Conservation (phyloP, 2,797 vertebrate species). For the Basileuterus tristriatus region DNA sequence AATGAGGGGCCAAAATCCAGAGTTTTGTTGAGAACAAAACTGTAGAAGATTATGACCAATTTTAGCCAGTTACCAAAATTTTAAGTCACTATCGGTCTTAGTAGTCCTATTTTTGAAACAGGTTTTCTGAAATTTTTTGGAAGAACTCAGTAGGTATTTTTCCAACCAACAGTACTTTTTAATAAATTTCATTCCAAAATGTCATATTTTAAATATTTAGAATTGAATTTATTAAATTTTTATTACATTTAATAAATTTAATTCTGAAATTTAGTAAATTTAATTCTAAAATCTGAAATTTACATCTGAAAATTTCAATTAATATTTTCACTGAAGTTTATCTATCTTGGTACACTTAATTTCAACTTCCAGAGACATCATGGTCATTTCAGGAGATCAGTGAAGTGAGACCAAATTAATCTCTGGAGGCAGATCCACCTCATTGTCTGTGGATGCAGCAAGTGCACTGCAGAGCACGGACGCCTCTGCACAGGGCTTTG, state of each 20-base stretch:
- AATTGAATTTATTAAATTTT: too few species aligned
- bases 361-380: not conserved
- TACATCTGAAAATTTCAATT: not conserved
- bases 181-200: not conserved
- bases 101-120: not conserved
- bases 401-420: not conserved
- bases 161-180: not conserved
- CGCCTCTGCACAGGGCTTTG: fast-evolving
- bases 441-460: not conserved
- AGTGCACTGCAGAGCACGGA: not conserved
- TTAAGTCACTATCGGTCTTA: not conserved
- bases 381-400: not conserved
- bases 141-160: not conserved
- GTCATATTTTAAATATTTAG: too few species aligned
- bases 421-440: not conserved
- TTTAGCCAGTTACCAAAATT: too few species aligned
- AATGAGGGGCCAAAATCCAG: not conserved
- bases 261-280: not conserved
- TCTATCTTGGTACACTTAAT: not conserved
- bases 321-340: not conserved
- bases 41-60: too few species aligned
- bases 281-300: not conserved
- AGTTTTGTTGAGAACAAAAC: not conserved
- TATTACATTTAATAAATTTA: not conserved
- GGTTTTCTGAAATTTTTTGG: not conserved